Evolutionary conservation across 2,113 vertebrate species (phyloP).

Genomic region (Gavialis gangeticus): DNA sequence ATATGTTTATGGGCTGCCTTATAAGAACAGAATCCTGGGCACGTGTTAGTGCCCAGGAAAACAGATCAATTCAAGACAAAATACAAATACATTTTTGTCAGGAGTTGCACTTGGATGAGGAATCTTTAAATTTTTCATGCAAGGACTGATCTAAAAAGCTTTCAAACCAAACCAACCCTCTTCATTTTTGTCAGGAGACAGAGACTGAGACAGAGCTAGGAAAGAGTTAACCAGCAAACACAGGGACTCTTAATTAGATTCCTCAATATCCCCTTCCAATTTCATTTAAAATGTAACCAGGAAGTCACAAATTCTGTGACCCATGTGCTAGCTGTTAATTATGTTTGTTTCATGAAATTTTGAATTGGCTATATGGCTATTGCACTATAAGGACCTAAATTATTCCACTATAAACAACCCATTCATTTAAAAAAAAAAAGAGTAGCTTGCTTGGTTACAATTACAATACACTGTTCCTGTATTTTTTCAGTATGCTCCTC

Average conservation of each 20-base stretch:
- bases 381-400: neutral
- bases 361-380: neutral
- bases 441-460: neutral
- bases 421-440: neutral
- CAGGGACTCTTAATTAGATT: neutral
- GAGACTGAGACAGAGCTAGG: neutral
- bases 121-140: neutral
- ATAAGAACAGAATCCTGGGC: neutral
- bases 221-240: neutral
- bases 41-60: conserved; percentile 12
- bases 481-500: neutral
- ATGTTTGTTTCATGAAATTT: neutral
- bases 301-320: neutral
- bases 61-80: neutral
- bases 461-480: neutral
- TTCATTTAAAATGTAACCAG: neutral
- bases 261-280: neutral
- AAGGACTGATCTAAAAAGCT: neutral
- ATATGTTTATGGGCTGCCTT: neutral
- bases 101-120: neutral
- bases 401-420: neutral
- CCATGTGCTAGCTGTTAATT: neutral
- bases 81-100: accelerated
- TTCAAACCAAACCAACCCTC: neutral
- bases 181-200: neutral